Evolutionary conservation across 2,113 vertebrate genomes (phyloP).

Genomic region (Pogonocichla stellata): DNA sequence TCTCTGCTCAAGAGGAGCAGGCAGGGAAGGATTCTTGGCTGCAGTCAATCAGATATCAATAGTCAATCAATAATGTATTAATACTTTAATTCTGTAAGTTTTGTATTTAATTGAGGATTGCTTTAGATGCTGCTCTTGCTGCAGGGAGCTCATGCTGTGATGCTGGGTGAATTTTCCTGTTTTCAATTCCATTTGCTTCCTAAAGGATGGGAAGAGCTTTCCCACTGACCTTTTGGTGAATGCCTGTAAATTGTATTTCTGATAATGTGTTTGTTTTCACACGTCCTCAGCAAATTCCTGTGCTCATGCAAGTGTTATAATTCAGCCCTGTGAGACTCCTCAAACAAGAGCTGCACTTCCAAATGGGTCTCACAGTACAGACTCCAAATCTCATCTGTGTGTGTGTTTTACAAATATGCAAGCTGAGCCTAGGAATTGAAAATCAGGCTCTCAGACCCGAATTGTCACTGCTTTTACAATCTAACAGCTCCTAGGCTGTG

Average conservation of each 20-base stretch:
- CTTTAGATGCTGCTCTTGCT: not conserved
- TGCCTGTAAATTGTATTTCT: not conserved
- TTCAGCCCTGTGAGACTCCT: not conserved
- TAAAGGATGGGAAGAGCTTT: not conserved
- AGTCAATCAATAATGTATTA: not conserved
- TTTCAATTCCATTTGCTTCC: not conserved
- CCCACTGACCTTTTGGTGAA: not conserved
- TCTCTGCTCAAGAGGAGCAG: not conserved
- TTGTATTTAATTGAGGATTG: not conserved
- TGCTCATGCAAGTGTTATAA: not conserved
- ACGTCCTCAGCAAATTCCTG: not conserved
- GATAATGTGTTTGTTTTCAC: constrained; percentile 10
- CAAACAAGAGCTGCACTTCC: not conserved
- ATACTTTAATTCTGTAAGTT: not conserved
- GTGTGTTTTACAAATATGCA: not conserved
- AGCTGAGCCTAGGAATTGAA: not conserved
- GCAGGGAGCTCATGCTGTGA: not conserved
- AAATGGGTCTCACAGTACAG: not conserved
- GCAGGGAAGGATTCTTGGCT: not conserved
- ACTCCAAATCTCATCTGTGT: not conserved
- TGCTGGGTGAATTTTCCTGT: not conserved
- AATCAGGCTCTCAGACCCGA: not conserved
- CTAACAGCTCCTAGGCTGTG: not conserved
- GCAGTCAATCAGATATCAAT: not conserved
- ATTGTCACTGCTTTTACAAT: not conserved